A percentile compares a stretch with the other conserved stretches of the same genome.
Conservation (phyloP, 2,797 vertebrate genomes). For the Heterohyrax brucei region DNA sequence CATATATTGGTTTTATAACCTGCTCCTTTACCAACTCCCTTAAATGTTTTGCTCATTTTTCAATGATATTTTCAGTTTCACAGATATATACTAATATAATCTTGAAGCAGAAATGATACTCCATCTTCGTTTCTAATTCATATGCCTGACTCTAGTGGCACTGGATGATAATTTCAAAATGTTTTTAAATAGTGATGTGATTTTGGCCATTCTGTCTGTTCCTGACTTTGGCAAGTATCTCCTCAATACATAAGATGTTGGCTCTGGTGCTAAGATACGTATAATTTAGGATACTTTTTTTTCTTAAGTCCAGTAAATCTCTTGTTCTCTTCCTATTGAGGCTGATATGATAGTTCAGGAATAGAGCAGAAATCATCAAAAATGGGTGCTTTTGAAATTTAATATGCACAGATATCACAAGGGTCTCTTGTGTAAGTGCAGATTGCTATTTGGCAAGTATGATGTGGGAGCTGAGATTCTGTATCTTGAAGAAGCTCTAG, state of each 20-base stretch:
- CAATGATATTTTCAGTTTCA: neutral
- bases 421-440: neutral
- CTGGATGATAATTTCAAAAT: constrained; percentile 18
- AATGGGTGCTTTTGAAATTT: constrained; percentile 55
- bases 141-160: neutral
- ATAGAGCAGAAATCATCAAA: constrained; percentile 37
- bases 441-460: neutral
- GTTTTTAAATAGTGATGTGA: constrained; percentile 1
- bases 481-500: neutral
- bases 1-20: constrained; percentile 41
- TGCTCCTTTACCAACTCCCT: constrained; percentile 5
- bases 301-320: constrained; percentile 47
- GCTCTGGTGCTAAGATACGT: neutral
- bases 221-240: constrained; percentile 26
- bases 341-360: constrained; percentile 14
- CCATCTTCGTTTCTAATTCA: too few relatives aligned
- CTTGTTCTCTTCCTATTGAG: neutral
- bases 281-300: constrained; percentile 23
- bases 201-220: neutral
- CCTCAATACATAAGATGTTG: constrained; percentile 46
- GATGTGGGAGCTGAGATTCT: neutral
- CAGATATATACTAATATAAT: neutral
- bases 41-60: neutral
- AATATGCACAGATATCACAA: neutral
- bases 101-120: neutral